Percentiles rank a stretch among this genome's conserved stretches.
These are phyloP conservation scores for Xiphorhynchus elegans DNA, from an alignment of 2,113 vertebrate species.

Conservation along the genomic window DNA sequence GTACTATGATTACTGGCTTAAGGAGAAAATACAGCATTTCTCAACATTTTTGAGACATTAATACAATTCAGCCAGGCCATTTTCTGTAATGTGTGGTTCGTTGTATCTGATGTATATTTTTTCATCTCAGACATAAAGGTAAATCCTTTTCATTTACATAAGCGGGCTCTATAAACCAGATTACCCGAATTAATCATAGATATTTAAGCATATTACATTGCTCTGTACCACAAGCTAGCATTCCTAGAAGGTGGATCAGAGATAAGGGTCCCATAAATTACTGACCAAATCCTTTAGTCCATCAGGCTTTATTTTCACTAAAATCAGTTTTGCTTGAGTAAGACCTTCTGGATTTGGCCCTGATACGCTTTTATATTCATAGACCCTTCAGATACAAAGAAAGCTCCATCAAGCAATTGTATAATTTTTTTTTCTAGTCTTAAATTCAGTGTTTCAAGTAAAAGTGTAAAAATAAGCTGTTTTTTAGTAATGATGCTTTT, in stretches of 20 bases:
- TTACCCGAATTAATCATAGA: constrained; percentile 66
- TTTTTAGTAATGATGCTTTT: constrained; percentile 3
- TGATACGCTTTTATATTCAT: constrained; percentile 31
- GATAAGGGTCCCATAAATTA: constrained; percentile 59
- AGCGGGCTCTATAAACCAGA: constrained; percentile 55
- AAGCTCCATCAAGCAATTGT: not conserved
- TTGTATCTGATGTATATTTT: constrained; percentile 67
- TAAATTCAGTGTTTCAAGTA: not conserved
- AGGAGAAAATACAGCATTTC: constrained; percentile 52
- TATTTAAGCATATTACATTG: constrained; percentile 64
- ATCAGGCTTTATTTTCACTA: constrained; percentile 62
- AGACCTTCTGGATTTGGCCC: constrained; percentile 47
- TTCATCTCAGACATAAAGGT: constrained; percentile 71
- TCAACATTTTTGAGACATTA: constrained; percentile 55
- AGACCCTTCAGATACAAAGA: constrained; percentile 20
- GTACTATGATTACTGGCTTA: constrained; percentile 59
- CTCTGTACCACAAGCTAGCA: constrained; percentile 48
- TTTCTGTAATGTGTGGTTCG: constrained; percentile 53
- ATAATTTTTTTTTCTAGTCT: not conserved
- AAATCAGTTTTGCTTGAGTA: constrained; percentile 58
- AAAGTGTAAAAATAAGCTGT: not conserved
- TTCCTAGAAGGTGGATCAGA: constrained; percentile 64
- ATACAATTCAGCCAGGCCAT: constrained; percentile 56
- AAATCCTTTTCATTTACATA: constrained; percentile 71
- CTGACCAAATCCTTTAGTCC: constrained; percentile 63